Evolutionary conservation across 2,797 vertebrate species (phyloP), one percentile per base, ranked within the genome.

Genomic region (Sebastes steindachneri): DNA sequence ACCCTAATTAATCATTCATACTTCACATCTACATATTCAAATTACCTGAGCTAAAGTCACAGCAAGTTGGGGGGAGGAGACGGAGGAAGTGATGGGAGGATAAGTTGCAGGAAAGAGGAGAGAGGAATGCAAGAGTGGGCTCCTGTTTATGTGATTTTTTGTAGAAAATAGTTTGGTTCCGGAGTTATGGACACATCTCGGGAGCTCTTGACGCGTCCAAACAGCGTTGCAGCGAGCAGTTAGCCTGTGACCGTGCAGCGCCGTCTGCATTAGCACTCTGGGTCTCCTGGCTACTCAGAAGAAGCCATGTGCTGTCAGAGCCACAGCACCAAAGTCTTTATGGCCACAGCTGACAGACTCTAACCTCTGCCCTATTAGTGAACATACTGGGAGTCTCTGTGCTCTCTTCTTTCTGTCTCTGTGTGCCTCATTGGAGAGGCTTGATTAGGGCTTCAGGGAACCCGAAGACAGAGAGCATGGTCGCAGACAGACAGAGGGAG

Each of bases 1-100:
- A 78, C 35, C 75, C 82, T 92, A 90, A 94, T 96, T 94, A 95
- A 96, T 95, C 88, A 95, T 95, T 92, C 93, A 95, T 93, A 83
- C 72, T 37, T 83, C 73, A 80, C 63, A 89, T 95, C 90, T 95
- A 75, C 93, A 95, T 95, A 95, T 95, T 95, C 87, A 94, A 94
- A 95, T 94, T 77, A 90, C 83, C 79, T 86, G 77, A 80, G 76
- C 64, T 80, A 37, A 57, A 75, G 76, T 60, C 68, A 83, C 65
- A 63, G 79, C 51, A 78, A 53, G 67, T 45, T 45, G 55, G 75
- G 80, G 80, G 82, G 75, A 59, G 77, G 82, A 82, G 80, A 75
- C n/a, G 31, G 51, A 69, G 23, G 26, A 45, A 51, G 54, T n/a
- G 25, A 77, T 64, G 12, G 66, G 76, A 55, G 51, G 37, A 65